A percentile compares a stretch with the other conserved stretches of the same genome.
phyloP scores from a whole-genome alignment of 2,888 invertebrate species.

The Reticulitermes lucifugus region DNA sequence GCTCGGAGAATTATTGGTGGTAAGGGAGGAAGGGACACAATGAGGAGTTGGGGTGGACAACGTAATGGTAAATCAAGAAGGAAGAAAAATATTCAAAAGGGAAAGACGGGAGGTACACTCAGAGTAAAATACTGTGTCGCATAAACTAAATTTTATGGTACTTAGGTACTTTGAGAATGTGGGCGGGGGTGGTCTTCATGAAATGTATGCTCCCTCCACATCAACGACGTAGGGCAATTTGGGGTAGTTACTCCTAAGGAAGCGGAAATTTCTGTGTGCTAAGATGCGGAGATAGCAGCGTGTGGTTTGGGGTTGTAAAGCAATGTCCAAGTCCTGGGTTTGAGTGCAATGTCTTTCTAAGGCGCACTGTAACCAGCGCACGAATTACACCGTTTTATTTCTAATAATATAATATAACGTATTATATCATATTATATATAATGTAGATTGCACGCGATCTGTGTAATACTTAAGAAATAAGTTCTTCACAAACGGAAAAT shows the following conservation, averaged over 20 bases:
- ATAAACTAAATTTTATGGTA: conserved; percentile 8
- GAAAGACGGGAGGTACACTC: background rate
- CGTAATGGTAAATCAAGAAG: conserved; percentile 27
- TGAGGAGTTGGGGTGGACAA: conserved; percentile 32
- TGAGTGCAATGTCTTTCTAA: no score
- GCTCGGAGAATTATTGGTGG: conserved; percentile 26
- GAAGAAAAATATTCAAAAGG: conserved; percentile 17
- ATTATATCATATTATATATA: no score
- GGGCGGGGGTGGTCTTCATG: background rate
- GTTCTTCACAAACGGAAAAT: no score
- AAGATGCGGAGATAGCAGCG: background rate
- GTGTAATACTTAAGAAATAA: no score
- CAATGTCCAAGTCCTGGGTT: no score
- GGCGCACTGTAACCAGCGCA: no score
- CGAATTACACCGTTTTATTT: no score
- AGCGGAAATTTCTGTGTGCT: conserved; percentile 11
- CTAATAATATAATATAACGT: no score
- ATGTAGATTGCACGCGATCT: no score
- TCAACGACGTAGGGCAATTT: background rate
- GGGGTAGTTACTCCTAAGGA: background rate
- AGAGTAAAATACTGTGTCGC: background rate
- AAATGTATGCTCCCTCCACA: background rate
- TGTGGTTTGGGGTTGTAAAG: background rate
- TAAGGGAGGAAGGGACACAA: conserved; percentile 4
- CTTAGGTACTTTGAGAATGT: conserved; percentile 3